Evolutionary conservation across 1,140 invertebrate genomes (phyloP).

Genomic region (Spodoptera frugiperda): DNA sequence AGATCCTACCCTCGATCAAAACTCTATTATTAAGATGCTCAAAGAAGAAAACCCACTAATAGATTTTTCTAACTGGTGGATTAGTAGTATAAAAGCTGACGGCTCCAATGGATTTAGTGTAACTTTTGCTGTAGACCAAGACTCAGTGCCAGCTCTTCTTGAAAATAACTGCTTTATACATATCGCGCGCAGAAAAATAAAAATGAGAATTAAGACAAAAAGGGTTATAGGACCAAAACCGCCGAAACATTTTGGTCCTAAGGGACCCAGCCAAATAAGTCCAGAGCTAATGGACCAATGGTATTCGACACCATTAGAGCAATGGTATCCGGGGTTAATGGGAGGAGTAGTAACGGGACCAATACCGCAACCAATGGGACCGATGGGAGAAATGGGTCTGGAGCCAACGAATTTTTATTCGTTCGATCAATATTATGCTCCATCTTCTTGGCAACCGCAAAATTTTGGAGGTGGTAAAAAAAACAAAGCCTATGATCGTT

Average conservation of each 20-base stretch:
- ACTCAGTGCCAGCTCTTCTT: not conserved
- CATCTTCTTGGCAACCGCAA: not conserved
- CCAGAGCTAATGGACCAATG: not conserved
- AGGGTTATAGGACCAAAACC: no score
- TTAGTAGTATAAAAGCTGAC: not conserved
- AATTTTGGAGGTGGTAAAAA: not conserved
- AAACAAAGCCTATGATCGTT: not conserved
- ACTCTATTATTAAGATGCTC: not conserved
- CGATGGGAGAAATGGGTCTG: no score
- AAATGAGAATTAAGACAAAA: constrained; percentile 2
- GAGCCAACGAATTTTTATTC: no score
- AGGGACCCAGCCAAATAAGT: not conserved
- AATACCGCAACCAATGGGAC: not conserved
- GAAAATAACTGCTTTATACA: not conserved
- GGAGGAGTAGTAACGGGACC: not conserved
- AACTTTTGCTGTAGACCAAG: not conserved
- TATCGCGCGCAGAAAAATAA: not conserved
- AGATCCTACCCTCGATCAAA: not conserved
- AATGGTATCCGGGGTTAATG: not conserved
- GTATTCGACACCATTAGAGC: no score
- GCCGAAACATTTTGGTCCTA: not conserved
- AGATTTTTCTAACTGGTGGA: constrained; percentile 12
- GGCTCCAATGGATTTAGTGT: not conserved
- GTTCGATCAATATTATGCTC: not conserved
- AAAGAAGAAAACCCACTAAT: not conserved